Evolutionary conservation across 2,888 invertebrate species (phyloP), one percentile per base, ranked within the genome.

Genomic region (Anoncus sp.): DNA sequence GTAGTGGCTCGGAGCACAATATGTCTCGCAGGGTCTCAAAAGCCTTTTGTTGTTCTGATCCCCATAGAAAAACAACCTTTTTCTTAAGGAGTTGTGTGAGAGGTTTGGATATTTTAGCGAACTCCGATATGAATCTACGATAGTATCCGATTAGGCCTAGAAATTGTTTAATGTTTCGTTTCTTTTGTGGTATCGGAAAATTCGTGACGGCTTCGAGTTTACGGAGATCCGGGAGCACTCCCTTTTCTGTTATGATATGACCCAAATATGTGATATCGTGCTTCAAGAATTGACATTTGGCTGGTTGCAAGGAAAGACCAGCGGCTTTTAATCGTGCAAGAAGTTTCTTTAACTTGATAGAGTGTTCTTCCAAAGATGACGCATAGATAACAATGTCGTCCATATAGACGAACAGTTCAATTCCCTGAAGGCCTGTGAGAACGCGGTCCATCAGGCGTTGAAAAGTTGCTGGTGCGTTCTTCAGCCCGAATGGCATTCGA

Each of bases 381-480:
- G 77, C 53, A 10, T 73, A 53, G 4, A 73, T 55, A 0, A 73
- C 73, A 5, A 69, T 67, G 38, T 75, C 57, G 47, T 76, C 59
- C 9, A 65, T 24, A 40, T 65, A 65, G 7, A 76, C 59, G 20
- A 75, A 75, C 2, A 60, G 60, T 10, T 63, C 75, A 3, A 51
- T 43, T 2, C 62, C 75, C 51, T 77, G 74, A 14, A 77, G 18
- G 5, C 75, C 86, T 0, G 79, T 69, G 20, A 89, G 73, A 1
- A 84, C 82, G 6, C 74, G 62, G 51, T 90, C 82, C 87, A 90
- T 90, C 5, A 87, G 24, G 1, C 86, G 63, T 45, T 87, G 85
- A 70, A 88, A 90, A 0, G 86, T 87, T 1, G 85, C 82, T 0
- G 88, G 88, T 0, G 87, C 86, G 35, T 87, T 87, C 60, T 82